Percentiles rank a stretch among this genome's conserved stretches.
Conservation (phyloP, 2,113 vertebrate genomes). For the Gnathonemus longibarbis region DNA sequence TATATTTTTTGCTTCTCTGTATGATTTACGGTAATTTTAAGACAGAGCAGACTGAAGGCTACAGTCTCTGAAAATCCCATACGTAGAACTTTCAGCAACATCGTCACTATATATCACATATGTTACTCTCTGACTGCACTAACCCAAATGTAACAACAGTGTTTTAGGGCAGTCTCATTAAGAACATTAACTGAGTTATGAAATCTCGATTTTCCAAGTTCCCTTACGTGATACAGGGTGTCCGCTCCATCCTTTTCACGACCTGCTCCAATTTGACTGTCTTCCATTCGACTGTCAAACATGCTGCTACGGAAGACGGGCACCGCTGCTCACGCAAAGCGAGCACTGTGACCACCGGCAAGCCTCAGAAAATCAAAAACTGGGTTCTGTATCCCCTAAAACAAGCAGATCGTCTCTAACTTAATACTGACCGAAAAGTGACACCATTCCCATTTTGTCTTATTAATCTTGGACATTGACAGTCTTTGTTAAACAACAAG, state of each 20-base stretch:
- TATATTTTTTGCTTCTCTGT: not conserved
- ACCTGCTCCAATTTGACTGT: not conserved
- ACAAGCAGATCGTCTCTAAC: slow-evolving; percentile 69
- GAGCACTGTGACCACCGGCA: slow-evolving; percentile 47
- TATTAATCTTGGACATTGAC: slow-evolving; percentile 99
- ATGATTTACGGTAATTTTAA: not conserved
- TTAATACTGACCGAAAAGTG: slow-evolving; percentile 95
- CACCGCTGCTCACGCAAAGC: slow-evolving; percentile 43
- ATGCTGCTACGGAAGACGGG: slow-evolving; percentile 31
- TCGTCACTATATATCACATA: not conserved
- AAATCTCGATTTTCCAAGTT: not conserved
- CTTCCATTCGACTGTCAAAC: not conserved
- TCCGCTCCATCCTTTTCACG: not conserved
- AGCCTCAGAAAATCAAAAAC: slow-evolving; percentile 54
- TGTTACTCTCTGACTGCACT: not conserved
- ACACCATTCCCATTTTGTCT: slow-evolving; percentile 97
- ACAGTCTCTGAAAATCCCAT: not conserved
- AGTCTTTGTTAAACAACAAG: slow-evolving; percentile 99
- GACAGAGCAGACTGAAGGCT: not conserved
- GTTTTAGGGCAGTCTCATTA: not conserved
- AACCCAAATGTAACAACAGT: not conserved
- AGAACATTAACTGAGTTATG: not conserved
- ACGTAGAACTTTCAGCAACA: not conserved
- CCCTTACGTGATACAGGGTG: slow-evolving; percentile 1
- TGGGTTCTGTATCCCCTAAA: slow-evolving; percentile 52